A percentile compares a stretch with the other conserved stretches of the same genome.
Evolutionary conservation across 2,797 vertebrate genomes (phyloP).

Genomic region (Buceros bicornis): DNA sequence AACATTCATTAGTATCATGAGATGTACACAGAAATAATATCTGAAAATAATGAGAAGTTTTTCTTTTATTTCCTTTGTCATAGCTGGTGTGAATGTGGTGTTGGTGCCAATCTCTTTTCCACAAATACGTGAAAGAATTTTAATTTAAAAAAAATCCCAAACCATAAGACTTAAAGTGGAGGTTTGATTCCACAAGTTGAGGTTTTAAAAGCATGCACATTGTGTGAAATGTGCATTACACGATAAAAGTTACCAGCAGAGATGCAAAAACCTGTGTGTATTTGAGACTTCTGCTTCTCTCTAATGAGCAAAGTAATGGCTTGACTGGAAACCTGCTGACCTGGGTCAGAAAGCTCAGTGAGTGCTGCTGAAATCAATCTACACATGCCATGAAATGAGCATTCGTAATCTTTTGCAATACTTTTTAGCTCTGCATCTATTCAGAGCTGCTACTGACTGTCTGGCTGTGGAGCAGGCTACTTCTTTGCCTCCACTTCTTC

Average conservation of each 20-base stretch:
- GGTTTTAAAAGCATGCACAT: background rate
- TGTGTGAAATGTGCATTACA: background rate
- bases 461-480: background rate
- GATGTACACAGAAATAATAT: background rate
- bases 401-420: background rate
- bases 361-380: background rate
- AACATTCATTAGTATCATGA: background rate
- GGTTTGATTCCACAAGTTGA: background rate
- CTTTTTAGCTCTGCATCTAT: slow-evolving; percentile 32
- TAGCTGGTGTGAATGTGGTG: background rate
- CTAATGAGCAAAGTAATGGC: background rate
- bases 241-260: background rate
- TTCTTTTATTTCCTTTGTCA: background rate
- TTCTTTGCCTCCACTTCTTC: slow-evolving; percentile 29
- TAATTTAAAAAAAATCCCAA: background rate
- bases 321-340: background rate
- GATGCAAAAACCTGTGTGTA: background rate
- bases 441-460: slow-evolving; percentile 6
- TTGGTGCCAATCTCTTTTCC: background rate
- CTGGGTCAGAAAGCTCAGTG: background rate
- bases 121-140: background rate
- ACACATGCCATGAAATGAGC: background rate
- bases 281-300: background rate
- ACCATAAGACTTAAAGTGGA: background rate
- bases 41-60: background rate